Evolutionary conservation across 2,113 vertebrate genomes (phyloP).

Genomic region (Periophthalmodon schlosseri): DNA sequence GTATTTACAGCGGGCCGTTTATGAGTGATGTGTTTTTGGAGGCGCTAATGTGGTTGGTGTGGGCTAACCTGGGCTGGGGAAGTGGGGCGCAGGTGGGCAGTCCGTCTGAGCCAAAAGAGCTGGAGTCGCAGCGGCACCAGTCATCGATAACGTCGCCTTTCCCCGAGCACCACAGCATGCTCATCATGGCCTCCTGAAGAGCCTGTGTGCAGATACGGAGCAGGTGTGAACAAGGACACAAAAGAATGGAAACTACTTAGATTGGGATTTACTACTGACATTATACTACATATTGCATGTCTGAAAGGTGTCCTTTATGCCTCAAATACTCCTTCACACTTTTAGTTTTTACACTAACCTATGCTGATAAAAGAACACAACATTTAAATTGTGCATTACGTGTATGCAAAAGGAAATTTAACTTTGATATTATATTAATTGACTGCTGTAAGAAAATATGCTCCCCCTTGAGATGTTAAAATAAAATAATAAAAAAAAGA

Average conservation of each 20-base stretch:
- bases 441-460: neutral
- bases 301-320: neutral
- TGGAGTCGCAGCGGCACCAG: conserved; percentile 97
- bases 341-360: neutral
- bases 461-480: neutral
- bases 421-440: neutral
- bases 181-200: conserved; percentile 97
- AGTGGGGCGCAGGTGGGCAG: conserved; percentile 95
- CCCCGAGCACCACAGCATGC: conserved; percentile 96
- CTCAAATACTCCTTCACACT: neutral
- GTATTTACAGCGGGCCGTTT: conserved; percentile 13
- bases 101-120: conserved; percentile 89
- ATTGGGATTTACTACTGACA: neutral
- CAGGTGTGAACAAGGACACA: neutral
- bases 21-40: conserved; percentile 17
- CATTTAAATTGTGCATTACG: neutral
- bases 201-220: conserved; percentile 72
- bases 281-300: neutral
- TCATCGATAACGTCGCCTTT: conserved; percentile 97
- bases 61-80: conserved; percentile 87
- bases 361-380: too few species aligned
- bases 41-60: conserved; percentile 11
- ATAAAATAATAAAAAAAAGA: neutral
- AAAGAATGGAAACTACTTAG: neutral
- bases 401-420: neutral